Percentiles rank a stretch among this genome's conserved stretches.
phyloP scores from a whole-genome alignment of 2,888 invertebrate species.

The Xiphydria camelus region DNA sequence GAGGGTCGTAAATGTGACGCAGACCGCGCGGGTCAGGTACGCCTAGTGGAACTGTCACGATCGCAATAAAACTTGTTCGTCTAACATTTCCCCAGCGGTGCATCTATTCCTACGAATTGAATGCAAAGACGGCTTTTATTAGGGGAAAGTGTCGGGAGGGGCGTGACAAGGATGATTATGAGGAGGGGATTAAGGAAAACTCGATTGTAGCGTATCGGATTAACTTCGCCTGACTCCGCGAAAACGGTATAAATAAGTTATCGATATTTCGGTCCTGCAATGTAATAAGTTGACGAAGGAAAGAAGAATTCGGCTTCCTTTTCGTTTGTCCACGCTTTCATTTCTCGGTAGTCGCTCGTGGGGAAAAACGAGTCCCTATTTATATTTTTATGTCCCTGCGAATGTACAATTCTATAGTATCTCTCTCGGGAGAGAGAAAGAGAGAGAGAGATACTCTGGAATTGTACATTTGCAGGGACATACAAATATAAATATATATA shows the following conservation, averaged over 20 bases:
- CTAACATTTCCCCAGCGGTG: background rate
- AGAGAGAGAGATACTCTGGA: no score
- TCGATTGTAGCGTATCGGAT: slow-evolving; percentile 43
- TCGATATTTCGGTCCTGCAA: slow-evolving; percentile 25
- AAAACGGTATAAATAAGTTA: slow-evolving; percentile 38
- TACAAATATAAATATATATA: no score
- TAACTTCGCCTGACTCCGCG: slow-evolving; percentile 42
- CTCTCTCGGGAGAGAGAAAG: no score
- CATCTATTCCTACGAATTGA: background rate
- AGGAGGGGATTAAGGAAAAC: slow-evolving; percentile 34
- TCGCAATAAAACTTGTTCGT: background rate
- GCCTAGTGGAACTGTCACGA: no score
- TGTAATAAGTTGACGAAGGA: no score
- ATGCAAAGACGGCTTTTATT: slow-evolving; percentile 23
- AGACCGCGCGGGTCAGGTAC: background rate
- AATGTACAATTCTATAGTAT: no score
- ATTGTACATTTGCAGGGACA: no score
- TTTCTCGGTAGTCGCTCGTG: no score
- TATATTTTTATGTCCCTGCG: no score
- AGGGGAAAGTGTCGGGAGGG: slow-evolving; percentile 3
- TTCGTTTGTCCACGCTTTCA: no score
- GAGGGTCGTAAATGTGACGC: slow-evolving; percentile 1
- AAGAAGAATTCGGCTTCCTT: no score
- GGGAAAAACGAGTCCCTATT: no score
- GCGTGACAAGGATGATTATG: slow-evolving; percentile 26